Evolutionary conservation across 2,797 vertebrate genomes (phyloP), one percentile per base, ranked within the genome.

Genomic region (Tokudaia muenninki): DNA sequence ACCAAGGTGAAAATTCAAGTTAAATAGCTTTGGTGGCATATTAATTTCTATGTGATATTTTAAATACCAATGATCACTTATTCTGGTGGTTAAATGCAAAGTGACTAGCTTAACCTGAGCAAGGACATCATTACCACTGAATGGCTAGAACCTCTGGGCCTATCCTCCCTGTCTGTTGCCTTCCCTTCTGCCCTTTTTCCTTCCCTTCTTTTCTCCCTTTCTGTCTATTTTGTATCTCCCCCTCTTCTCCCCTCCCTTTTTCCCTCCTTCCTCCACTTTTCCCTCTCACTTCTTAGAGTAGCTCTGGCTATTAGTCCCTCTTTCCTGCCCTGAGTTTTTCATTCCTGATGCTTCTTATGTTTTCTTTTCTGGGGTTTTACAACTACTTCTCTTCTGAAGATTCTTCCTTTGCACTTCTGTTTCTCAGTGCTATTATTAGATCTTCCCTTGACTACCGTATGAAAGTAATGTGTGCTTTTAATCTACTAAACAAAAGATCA

Each of bases 401-500:
- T 72, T 13, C 12, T 11, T 90, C 88, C 52, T 16, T 78, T 96
- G 52, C 61, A 11, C 59, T 16, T 92, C 11, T 59, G 10, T 95
- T 92, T 96, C 63, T 55, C 22, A 24, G 0, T 93, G 90, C 79
- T 44, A 57, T 44, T 22, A 16, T 44, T 72, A 72, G 37, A 29
- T 86, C 47, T 94, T 10, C 86, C 17, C 65, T 91, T 87, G 81
- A 78, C 47, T 93, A 9, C 24, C 63, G 63, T 61, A 47, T 55
- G 29, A 50, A 91, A 94, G 34, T 65, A 11, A 79, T 70, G 3
- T 92, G 17, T 72, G 16, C 4, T 88, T 94, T 93, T 91, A 41
- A 84, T 92, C 63, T 91, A 65, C 41, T 88, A 61, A 90, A 86
- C 37, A 91, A 59, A 80, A 90, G 13, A 83, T 63, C 55, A 95